phyloP scores from a whole-genome alignment of 2,888 invertebrate species.

The Diadegma fenestrale region DNA sequence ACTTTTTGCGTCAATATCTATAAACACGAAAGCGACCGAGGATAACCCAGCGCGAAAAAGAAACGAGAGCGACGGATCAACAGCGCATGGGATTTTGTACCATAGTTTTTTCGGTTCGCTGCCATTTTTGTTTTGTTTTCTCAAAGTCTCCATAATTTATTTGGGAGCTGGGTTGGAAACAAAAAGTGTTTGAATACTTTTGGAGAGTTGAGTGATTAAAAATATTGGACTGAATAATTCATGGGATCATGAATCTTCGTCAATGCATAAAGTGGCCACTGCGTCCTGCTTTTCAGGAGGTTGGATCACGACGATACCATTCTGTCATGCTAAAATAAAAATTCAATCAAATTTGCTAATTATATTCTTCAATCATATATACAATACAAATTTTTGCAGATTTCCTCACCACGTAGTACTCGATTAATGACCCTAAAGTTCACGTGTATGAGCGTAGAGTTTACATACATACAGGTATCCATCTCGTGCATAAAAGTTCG shows the following conservation, averaged over 20 bases:
- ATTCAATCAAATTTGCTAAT: no score
- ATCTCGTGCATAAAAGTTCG: no score
- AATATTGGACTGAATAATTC: conserved; percentile 20
- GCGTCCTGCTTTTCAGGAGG: no score
- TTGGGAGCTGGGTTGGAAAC: not conserved
- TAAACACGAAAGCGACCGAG: conserved; percentile 19
- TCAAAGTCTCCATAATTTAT: conserved; percentile 25
- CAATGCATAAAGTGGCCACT: conserved; percentile 33
- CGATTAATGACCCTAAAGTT: no score
- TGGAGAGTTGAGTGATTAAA: conserved; percentile 39
- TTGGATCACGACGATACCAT: no score
- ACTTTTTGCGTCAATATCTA: conserved; percentile 59
- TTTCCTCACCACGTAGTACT: no score
- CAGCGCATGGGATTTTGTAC: not conserved
- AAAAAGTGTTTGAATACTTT: not conserved
- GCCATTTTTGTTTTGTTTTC: not conserved
- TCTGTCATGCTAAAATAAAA: no score
- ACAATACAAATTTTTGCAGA: no score
- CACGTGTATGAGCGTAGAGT: no score
- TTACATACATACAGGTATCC: no score
- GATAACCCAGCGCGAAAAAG: not conserved
- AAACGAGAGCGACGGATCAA: conserved; percentile 30
- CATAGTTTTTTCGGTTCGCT: not conserved
- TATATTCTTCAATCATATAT: no score
- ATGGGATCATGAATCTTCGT: conserved; percentile 45